Base-by-base conservation (phyloP, 1,140 invertebrate genomes). In the Samia ricini region DNA sequence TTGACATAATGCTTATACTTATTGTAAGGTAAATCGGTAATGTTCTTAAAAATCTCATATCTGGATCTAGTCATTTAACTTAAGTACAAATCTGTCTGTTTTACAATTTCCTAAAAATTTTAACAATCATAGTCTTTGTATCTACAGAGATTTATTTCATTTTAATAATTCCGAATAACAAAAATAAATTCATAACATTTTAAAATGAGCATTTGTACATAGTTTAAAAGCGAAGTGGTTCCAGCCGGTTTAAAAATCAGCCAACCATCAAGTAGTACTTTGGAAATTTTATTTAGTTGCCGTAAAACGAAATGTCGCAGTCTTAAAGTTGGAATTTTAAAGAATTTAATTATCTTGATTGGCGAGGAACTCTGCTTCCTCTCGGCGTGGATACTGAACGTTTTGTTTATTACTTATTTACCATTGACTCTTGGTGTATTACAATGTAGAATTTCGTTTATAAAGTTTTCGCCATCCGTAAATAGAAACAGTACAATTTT, bases 331-430 rank as follows among this genome's bases (percentile, higher is more conserved):
- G 61, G 55, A 60, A 61, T 69, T 73, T 74, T 64, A 60, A 68
- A 69, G 33, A 74, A 64, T 69, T 68, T 68, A 68, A 71, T 71
- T 71, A 71, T 69, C 60, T 58, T 61, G 66, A 73, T 66, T 69
- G 68, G 63, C 58, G 56, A 36, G 57, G 24, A 55, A 55, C 19
- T 55, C 21, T 22, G 52, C 52, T 55, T 22, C 52, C 22, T 21
- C 18, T 55, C 24, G 22, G n/a, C 5, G n/a, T 51, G 52, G 24
- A 55, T 23, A 7, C 18, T 55, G 52, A 2, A 55, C 20, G 24
- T 24, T 55, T 22, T 21, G 19, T 55, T 55, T n/a, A 23, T 55
- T 55, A 55, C n/a, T 55, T 55, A 23, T 55, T 55, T 55, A 22
- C 22, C 22, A 23, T 4, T 42, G 33, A 10, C 33, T 42, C 33